Percentiles rank a stretch among this genome's conserved stretches.
These are phyloP conservation scores for Tetraneura akinire DNA, from an alignment of 1,140 invertebrate genomes.

Conservation along the genomic window DNA sequence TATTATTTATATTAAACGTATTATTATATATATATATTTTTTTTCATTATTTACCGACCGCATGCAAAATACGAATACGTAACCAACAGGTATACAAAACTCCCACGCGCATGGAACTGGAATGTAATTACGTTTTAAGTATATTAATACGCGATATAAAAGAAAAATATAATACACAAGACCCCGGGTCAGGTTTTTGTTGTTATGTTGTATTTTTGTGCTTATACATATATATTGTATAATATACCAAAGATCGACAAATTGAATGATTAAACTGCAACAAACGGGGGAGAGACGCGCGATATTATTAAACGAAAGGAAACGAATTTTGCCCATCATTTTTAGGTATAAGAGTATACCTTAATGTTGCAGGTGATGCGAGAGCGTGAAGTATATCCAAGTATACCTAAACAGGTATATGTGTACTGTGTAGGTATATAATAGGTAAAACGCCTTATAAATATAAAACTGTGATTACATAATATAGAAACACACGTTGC, in stretches of 20 bases:
- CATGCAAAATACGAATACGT: constrained; percentile 5
- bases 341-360: neutral
- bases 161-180: too few relatives aligned
- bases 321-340: constrained; percentile 20
- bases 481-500: too few relatives aligned
- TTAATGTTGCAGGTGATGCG: neutral
- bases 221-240: too few relatives aligned
- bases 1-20: neutral
- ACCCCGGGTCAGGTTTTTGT: constrained; percentile 4
- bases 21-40: too few relatives aligned
- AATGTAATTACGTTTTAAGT: constrained; percentile 22
- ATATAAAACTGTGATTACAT: too few relatives aligned
- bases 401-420: too few relatives aligned
- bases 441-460: too few relatives aligned
- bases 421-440: too few relatives aligned
- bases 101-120: constrained; percentile 34
- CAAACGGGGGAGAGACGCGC: neutral
- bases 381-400: neutral
- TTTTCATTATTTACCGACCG: neutral
- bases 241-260: constrained; percentile 32
- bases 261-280: constrained; percentile 25
- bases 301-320: neutral
- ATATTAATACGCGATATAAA: neutral
- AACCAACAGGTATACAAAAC: neutral
- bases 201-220: neutral